Evolutionary conservation across 64 coral and sea anemone species (phyloP).

Genomic region (Montipora cactus): DNA sequence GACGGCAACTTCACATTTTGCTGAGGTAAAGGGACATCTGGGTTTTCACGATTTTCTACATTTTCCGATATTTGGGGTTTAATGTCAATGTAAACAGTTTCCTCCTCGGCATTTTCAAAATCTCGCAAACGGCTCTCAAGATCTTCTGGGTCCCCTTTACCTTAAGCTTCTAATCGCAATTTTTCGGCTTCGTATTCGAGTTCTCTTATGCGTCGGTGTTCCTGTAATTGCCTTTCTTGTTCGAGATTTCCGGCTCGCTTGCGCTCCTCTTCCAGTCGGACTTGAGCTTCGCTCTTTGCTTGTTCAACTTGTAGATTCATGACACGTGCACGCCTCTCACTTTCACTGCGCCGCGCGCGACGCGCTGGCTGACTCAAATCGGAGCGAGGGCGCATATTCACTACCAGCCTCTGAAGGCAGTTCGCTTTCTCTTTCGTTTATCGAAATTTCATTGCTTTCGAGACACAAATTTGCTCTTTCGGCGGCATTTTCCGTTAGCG

Average conservation of each 20-base stretch:
- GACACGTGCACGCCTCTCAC: too few species aligned
- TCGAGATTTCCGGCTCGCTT: constrained; percentile 17
- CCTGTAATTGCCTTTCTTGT: neutral
- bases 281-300: too few species aligned
- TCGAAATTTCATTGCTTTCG: too few species aligned
- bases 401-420: too few species aligned
- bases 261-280: too few species aligned
- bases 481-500: too few species aligned
- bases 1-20: constrained; percentile 14
- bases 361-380: too few species aligned
- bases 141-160: constrained; percentile 27
- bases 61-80: neutral
- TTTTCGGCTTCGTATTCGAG: constrained; percentile 33
- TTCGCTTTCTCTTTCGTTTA: too few species aligned
- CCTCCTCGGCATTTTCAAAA: constrained; percentile 36
- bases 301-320: too few species aligned
- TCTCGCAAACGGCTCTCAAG: constrained; percentile 39
- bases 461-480: too few species aligned
- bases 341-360: too few species aligned
- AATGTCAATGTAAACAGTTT: constrained; percentile 27
- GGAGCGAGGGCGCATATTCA: too few species aligned
- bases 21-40: neutral
- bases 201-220: constrained; percentile 12
- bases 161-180: constrained; percentile 47
- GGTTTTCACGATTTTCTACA: neutral